Evolutionary conservation across 2,113 vertebrate species (phyloP).

Genomic region (Platichthys stellatus): DNA sequence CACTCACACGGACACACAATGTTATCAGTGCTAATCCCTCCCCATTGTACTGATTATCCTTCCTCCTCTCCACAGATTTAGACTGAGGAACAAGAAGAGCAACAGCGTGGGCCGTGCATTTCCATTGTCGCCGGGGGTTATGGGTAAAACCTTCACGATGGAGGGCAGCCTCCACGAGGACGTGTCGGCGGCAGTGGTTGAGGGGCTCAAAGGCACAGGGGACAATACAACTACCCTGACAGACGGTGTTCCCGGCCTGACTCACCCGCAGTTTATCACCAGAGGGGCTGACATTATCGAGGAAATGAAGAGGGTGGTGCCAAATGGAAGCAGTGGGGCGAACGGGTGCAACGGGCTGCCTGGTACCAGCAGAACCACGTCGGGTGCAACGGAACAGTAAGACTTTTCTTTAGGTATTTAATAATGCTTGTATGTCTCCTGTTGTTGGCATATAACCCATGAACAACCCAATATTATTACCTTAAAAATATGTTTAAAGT

Average conservation of each 20-base stretch:
- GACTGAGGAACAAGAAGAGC: conserved; percentile 96
- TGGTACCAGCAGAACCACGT: conserved; percentile 77
- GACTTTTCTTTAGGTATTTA: conserved; percentile 34
- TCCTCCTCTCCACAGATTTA: conserved; percentile 80
- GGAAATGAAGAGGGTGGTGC: conserved; percentile 85
- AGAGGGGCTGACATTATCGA: conserved; percentile 88
- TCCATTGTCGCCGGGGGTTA: conserved; percentile 76
- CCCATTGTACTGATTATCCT: neutral
- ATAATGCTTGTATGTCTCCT: neutral
- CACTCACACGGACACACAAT: neutral
- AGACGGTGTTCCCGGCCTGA: conserved; percentile 79
- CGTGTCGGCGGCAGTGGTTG: conserved; percentile 76
- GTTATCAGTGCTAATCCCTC: neutral
- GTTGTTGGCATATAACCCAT: no score
- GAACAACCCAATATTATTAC: neutral
- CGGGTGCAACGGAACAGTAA: conserved; percentile 88
- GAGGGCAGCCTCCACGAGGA: conserved; percentile 84
- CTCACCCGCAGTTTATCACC: conserved; percentile 87
- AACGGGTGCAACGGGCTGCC: conserved; percentile 78
- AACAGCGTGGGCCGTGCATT: conserved; percentile 86
- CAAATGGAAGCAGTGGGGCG: conserved; percentile 70
- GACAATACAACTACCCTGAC: conserved; percentile 83
- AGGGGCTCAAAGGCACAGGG: conserved; percentile 80
- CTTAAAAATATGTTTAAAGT: no score
- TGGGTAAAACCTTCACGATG: conserved; percentile 80